Conservation (phyloP, 1,140 invertebrate species). For the Cydia fagiglandana region DNA sequence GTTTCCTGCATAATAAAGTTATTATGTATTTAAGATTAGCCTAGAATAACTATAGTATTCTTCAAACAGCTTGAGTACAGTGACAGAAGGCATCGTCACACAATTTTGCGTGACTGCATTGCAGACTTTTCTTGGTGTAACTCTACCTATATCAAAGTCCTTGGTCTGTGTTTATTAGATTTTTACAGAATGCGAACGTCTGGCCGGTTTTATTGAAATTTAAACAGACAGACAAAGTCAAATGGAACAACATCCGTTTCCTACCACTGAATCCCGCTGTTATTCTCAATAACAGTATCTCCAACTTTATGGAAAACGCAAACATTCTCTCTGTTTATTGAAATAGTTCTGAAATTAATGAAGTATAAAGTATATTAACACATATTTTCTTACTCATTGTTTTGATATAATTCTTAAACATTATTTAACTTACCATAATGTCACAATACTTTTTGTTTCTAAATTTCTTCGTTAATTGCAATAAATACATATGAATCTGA, state of each 20-base stretch:
- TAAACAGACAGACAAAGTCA: slow-evolving; percentile 54
- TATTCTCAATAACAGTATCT: slow-evolving; percentile 47
- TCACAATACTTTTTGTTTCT: no score
- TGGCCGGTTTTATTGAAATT: slow-evolving; percentile 58
- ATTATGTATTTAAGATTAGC: no score
- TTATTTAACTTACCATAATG: no score
- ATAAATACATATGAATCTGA: slow-evolving; percentile 1
- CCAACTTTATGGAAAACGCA: slow-evolving; percentile 2
- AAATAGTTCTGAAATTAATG: background rate
- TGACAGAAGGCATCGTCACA: no score
- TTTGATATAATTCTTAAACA: no score
- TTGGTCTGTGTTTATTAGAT: slow-evolving; percentile 28
- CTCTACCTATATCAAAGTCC: background rate
- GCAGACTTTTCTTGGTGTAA: no score
- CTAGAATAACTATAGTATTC: no score
- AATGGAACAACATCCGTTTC: slow-evolving; percentile 67
- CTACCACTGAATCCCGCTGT: slow-evolving; percentile 53
- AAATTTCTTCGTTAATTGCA: background rate
- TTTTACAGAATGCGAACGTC: slow-evolving; percentile 37
- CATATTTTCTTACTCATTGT: background rate
- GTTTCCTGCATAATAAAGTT: no score
- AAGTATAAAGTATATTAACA: background rate
- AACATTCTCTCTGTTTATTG: background rate
- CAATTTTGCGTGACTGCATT: no score
- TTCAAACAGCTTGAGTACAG: no score